A percentile compares a stretch with the other conserved stretches of the same genome.
phyloP scores from a whole-genome alignment of 2,888 invertebrate species.

The Hyppa rectilinea region DNA sequence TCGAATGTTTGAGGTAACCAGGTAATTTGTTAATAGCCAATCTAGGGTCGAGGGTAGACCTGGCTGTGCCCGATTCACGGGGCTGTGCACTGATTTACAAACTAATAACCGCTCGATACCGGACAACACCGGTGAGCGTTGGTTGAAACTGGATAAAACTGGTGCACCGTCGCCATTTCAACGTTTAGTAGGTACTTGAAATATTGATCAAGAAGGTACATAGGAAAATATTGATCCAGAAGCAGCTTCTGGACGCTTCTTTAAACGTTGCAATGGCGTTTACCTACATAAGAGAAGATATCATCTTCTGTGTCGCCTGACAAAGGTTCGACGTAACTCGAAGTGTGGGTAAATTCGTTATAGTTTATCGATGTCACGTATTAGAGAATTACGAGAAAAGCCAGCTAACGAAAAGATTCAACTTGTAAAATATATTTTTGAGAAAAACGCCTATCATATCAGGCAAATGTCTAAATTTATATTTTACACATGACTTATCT shows the following conservation, averaged over 20 bases:
- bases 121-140: conserved; percentile 28
- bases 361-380: neutral
- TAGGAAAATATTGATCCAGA: too few species aligned
- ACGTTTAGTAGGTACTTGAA: conserved; percentile 5
- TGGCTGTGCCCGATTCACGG: conserved; percentile 15
- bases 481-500: conserved; percentile 11
- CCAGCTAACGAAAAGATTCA: neutral
- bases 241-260: too few species aligned
- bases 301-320: neutral
- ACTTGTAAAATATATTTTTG: neutral
- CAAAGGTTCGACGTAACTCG: conserved; percentile 5
- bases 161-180: conserved; percentile 1
- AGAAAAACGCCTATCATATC: neutral
- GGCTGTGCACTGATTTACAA: conserved; percentile 49
- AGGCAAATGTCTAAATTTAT: neutral
- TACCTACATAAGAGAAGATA: conserved; percentile 8
- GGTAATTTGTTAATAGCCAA: conserved; percentile 54
- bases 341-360: neutral
- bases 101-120: conserved; percentile 44
- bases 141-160: conserved; percentile 31
- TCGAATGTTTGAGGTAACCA: conserved; percentile 36
- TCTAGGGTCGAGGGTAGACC: conserved; percentile 30
- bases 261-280: too few species aligned
- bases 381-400: neutral
- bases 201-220: conserved; percentile 8